A percentile compares a stretch with the other conserved stretches of the same genome.
phyloP scores from a whole-genome alignment of 1,140 invertebrate species.

The Pseudomyrmex gracilis region DNA sequence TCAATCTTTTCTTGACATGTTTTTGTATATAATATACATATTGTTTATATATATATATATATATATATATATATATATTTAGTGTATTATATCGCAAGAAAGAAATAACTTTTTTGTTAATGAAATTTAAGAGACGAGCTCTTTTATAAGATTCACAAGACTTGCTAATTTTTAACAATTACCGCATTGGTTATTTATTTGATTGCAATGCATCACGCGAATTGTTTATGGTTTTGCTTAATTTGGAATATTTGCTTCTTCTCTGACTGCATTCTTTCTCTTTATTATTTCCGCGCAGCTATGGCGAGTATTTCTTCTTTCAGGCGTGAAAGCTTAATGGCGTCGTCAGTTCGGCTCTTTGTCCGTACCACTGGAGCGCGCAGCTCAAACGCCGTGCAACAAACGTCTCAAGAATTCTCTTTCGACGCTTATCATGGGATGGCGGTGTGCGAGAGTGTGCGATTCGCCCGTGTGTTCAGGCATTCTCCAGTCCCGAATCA shows the following conservation, averaged over 20 bases:
- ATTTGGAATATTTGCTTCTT: not conserved
- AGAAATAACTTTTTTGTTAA: not conserved
- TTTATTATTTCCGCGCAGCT: conserved; percentile 8
- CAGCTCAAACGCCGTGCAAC: conserved; percentile 13
- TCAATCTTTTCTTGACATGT: conserved; percentile 2
- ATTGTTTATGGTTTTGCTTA: conserved; percentile 18
- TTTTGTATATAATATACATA: not conserved
- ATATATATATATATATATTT: no score
- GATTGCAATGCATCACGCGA: not conserved
- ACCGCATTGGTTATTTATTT: not conserved
- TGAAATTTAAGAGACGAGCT: not conserved
- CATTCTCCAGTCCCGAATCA: not conserved
- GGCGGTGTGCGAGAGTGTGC: not conserved
- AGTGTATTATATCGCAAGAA: not conserved
- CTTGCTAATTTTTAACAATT: not conserved
- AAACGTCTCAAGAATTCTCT: conserved; percentile 53
- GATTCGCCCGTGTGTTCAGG: conserved; percentile 35
- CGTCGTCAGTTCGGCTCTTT: conserved; percentile 18
- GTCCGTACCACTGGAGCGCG: conserved; percentile 3
- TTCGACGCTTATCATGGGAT: conserved; percentile 32
- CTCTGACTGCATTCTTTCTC: no score
- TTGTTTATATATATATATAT: no score
- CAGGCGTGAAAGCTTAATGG: conserved; percentile 50
- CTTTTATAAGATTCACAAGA: not conserved
- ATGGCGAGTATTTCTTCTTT: conserved; percentile 27